Evolutionary conservation across 2,113 vertebrate genomes (phyloP).

Genomic region (Rhinopomastus cyanomelas): DNA sequence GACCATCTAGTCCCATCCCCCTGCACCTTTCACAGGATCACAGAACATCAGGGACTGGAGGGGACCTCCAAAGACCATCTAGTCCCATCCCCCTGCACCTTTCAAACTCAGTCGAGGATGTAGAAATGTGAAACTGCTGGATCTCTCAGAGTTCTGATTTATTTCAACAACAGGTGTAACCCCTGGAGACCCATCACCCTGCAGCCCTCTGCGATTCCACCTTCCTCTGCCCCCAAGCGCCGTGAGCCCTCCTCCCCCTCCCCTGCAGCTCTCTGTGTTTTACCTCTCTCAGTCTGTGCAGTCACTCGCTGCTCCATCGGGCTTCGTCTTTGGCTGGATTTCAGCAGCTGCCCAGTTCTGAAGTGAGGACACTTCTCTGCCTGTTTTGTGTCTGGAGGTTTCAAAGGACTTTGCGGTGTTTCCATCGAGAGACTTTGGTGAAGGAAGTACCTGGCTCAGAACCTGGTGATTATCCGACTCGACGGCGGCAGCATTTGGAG

Average conservation of each 20-base stretch:
- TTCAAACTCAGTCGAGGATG: not conserved
- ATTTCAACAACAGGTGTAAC: not conserved
- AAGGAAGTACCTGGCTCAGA: constrained; percentile 10
- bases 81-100: no score
- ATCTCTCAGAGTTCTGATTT: not conserved
- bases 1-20: no score
- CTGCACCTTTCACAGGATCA: no score
- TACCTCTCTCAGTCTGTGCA: constrained; percentile 65
- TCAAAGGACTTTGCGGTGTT: constrained; percentile 32
- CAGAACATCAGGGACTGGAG: no score
- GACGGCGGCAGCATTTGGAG: constrained; percentile 29
- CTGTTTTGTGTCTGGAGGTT: not conserved
- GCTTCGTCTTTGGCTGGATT: not conserved
- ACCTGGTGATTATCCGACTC: constrained; percentile 49
- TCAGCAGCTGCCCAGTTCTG: not conserved
- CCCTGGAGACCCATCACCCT: not conserved
- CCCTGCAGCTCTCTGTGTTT: not conserved
- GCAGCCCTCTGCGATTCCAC: not conserved
- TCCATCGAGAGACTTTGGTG: constrained; percentile 22
- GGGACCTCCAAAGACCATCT: no score
- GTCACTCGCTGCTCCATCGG: not conserved
- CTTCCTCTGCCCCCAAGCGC: not conserved
- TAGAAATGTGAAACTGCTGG: constrained; percentile 3
- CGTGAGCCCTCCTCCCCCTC: constrained; percentile 1
- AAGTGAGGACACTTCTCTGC: not conserved